Base-by-base conservation (phyloP, 2,888 invertebrate genomes). In the Acleris literana region DNA sequence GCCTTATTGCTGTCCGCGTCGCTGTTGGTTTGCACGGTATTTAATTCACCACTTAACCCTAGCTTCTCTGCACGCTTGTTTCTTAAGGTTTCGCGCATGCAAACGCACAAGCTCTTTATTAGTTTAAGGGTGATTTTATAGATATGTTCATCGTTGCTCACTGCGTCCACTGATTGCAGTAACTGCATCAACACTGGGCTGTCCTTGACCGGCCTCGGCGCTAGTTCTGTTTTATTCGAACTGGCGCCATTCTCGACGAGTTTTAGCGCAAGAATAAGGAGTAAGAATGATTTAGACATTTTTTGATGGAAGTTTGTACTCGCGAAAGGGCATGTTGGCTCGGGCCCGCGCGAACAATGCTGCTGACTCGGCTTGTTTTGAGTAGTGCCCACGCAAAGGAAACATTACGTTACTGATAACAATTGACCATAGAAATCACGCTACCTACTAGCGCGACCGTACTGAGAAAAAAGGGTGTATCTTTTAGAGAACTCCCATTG, bases 21-120 rank as follows among this genome's bases (percentile, higher is more conserved):
- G 39, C 81, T 70, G 16, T 71, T 71, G 13, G 22, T n/a, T 39
- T 73, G 68, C 44, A 81, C 53, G 11, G 70, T 64, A 60, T 80
- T 79, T 1, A 68, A 72, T 13, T 76, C 75, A 62, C 70, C 72
- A n/a, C 74, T 67, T 9, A 78, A 69, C 44, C 54, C 43, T 22
- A 65, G 68, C 13, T 71, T 74, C 48, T 76, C 74, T 73, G 83
- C 75, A 39, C 39, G 66, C 66, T 83, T 84, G 4, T 70, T 74
- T 44, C 71, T 74, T 16, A 87, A 72, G 2, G 82, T 83, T 68
- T 87, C 83, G 11, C 76, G 77, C 84, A 92, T 86, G 71, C 91
- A 91, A 46, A 72, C 69, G 75, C 92, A 91, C 49, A 91, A 74
- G 73, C 84, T 85, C 65, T 82, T 80, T n/a, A 92, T 73, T n/a